Conservation (phyloP, 2,888 invertebrate genomes). For the Eulithis testata region DNA sequence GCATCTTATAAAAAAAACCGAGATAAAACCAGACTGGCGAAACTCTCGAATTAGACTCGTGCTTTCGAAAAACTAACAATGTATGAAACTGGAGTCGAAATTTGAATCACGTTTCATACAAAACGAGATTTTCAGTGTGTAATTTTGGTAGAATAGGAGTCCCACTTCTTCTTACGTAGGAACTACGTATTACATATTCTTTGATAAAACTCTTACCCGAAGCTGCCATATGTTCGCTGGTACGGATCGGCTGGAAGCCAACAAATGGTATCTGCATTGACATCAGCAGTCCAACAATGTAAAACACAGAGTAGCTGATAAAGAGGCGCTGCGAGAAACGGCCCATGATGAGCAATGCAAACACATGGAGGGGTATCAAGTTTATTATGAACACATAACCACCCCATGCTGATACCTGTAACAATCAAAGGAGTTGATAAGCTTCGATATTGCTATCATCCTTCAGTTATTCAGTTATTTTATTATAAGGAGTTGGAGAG, state of each 20-base stretch:
- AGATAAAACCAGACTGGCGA: too few relatives aligned
- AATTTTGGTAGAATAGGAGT: too few relatives aligned
- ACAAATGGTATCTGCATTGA: slow-evolving; percentile 99
- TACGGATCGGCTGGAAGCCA: slow-evolving; percentile 99
- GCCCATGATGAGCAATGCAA: slow-evolving; percentile 97
- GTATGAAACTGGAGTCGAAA: too few relatives aligned
- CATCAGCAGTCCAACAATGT: slow-evolving; percentile 96
- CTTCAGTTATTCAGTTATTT: too few relatives aligned
- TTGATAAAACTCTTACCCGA: slow-evolving; percentile 84
- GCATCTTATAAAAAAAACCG: too few relatives aligned
- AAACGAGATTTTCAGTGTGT: too few relatives aligned
- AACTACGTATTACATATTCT: background rate
- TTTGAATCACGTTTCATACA: too few relatives aligned
- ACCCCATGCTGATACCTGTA: slow-evolving; percentile 98
- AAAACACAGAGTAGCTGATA: slow-evolving; percentile 98
- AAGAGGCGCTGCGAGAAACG: slow-evolving; percentile 96
- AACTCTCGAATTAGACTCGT: too few relatives aligned
- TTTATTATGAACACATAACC: slow-evolving; percentile 99
- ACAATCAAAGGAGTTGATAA: slow-evolving; percentile 30
- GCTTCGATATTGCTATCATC: too few relatives aligned
- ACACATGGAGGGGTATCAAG: slow-evolving; percentile 98
- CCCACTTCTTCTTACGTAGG: too few relatives aligned
- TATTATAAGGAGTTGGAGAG: too few relatives aligned
- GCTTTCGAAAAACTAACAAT: too few relatives aligned
- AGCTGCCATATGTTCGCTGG: slow-evolving; percentile 99